Base-by-base conservation (phyloP, 2,797 vertebrate species). In the Chaenodraco wilsoni region DNA sequence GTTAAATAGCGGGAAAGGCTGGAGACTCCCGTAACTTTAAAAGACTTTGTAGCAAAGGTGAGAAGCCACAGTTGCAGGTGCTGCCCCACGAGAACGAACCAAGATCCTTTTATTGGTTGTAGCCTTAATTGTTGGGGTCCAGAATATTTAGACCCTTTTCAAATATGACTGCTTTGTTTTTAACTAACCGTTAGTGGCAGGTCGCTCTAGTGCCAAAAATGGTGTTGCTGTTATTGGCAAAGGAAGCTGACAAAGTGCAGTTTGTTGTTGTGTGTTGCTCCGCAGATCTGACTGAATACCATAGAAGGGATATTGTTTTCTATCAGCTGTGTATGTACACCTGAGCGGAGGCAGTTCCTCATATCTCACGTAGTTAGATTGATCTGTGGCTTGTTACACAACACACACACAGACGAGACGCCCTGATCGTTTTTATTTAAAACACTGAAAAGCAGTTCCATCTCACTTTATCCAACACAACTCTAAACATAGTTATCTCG, bases 81-180 rank as follows among this genome's bases (percentile, higher is more conserved):
- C 78, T 59, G 43, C 84, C 85, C 79, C 74, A 49, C 37, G 13
- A 69, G 57, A 84, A 79, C 43, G 48, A 89, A 87, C 80, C 71
- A 58, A 82, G 78, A 84, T 64, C 50, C 62, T 83, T 87, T 84
- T 65, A 78, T 89, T 87, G 85, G 76, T 90, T 78, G 72, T 69
- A 80, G 90, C 90, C 91, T 93, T 92, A 89, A 91, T 84, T 83
- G 76, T 83, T 78, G 73, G 75, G 88, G 83, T 89, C 74, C 74
- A n/a, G 74, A 65, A 79, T 0, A 2, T 81, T 50, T 17, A 48
- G 61, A 52, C 58, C 63, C 55, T 52, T 63, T 5, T n/a, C 49
- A 65, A 79, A 67, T 76, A 49, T 3, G 23, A 69, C 52, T 31
- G 74, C 78, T 86, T 85, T 60, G 52, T 85, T 84, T 37, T 74